Base-by-base conservation (phyloP, 2,888 invertebrate genomes). In the Erebia palarica region DNA sequence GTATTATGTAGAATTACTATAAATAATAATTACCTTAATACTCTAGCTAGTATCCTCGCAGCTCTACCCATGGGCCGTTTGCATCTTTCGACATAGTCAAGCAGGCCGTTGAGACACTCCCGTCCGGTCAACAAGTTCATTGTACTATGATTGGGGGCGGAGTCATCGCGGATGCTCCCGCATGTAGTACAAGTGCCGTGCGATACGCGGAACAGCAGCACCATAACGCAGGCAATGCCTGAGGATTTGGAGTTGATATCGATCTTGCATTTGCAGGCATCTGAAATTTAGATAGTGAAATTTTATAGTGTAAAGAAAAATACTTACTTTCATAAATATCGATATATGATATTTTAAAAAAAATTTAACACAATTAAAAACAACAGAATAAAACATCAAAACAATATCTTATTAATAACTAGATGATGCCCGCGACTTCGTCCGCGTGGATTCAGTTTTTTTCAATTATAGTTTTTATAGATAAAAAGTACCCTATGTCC, bases 41-140 rank as follows among this genome's bases (percentile, higher is more conserved):
- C 93, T 75, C 91, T 89, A 9, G 87, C 88, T n/a, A 95, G 85
- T 75, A 95, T 94, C 42, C 91, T 86, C 1, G 93, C 91, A 0
- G 94, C 94, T 72, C 94, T 84, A 21, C 93, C 93, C 66, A 89
- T 80, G 0, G 94, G 94, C 57, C 90, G 82, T 65, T 87, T 90
- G 75, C 93, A 91, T 42, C 87, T 82, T 73, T 90, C 87, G 42
- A 94, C 87, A 69, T 94, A 94, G 73, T 92, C 92, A 1, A 94
- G 81, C 59, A 94, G 79, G 0, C 92, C 89, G 70, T 90, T 84
- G 11, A 94, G 77, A 72, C 91, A 92, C 8, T 92, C 90, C 9
- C 79, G 76, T 0, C 88, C 87, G 0, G 91, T 88, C 8, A 94
- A 80, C 64, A 89, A 76, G 27, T 92, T 91, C 44, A 91, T 75